These are phyloP conservation scores for Periphyllus acericola DNA, from an alignment of 2,888 invertebrate genomes.

Conservation along the genomic window DNA sequence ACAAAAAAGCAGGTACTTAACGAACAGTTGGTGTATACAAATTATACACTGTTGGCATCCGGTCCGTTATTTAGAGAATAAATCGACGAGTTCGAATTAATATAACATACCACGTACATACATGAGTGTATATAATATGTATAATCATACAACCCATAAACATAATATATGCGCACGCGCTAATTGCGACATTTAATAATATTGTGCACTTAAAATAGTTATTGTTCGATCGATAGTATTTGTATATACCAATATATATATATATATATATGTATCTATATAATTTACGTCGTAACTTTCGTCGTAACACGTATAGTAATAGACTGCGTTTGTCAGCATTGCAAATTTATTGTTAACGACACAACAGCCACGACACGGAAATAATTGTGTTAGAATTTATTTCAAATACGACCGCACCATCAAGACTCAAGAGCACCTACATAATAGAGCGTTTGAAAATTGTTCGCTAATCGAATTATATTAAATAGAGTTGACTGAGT, in stretches of 20 bases:
- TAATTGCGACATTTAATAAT: slow-evolving; percentile 27
- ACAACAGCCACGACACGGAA: neutral
- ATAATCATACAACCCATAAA: neutral
- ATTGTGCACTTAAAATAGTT: slow-evolving; percentile 14
- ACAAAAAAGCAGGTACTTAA: neutral
- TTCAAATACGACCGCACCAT: neutral
- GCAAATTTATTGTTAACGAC: neutral
- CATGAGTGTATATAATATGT: no score
- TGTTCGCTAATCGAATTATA: neutral
- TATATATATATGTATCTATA: neutral
- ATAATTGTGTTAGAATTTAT: neutral
- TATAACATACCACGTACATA: neutral
- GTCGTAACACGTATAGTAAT: neutral
- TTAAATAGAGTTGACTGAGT: neutral
- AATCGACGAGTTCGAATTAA: neutral
- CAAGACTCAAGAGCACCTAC: neutral
- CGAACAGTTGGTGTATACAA: neutral
- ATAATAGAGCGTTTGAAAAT: neutral
- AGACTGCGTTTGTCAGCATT: neutral
- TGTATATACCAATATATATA: neutral
- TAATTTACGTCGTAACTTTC: neutral
- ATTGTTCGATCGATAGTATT: neutral
- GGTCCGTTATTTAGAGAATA: neutral
- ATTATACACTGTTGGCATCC: neutral
- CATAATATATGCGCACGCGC: neutral